Base-by-base conservation (phyloP, 2,113 vertebrate species). In the Mystacornis crossleyi region DNA sequence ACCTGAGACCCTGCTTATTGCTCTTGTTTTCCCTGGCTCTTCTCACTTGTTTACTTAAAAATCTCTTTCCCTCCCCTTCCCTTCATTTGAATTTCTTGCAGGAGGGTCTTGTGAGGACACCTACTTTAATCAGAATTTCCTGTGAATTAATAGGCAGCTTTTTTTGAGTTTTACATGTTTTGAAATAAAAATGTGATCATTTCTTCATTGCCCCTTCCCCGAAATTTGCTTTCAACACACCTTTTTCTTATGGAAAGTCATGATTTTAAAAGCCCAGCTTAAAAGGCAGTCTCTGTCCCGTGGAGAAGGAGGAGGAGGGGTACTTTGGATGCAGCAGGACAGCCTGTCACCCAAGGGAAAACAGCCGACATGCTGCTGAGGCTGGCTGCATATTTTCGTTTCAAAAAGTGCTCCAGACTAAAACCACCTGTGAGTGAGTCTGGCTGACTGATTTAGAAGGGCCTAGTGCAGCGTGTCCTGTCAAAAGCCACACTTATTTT, bases 11-110 rank as follows among this genome's bases (percentile, higher is more conserved):
- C 54, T 74, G 72, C 75, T 89, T 71, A 40, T 60, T 81, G 80
- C 93, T 95, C 86, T 92, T 95, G 89, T 96, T 96, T 97, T 97
- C 93, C 89, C 95, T 97, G 96, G 94, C 92, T 93, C 90, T 84
- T 86, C 78, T 89, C 50, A 66, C 80, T 96, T 95, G 86, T 97
- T 97, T 97, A 91, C 83, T 97, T 89, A 48, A 89, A 96, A 92
- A 79, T 86, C n/a, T 87, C 75, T 42, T 85, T 90, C 74, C 74
- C 72, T 75, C 66, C 53, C 13, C 48, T 86, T 84, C 69, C 54
- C 67, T 91, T 91, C 70, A 94, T 92, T 95, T 97, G 89, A 96
- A 93, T 94, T 96, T 97, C 83, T 93, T 81, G 67, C 86, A 47
- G 89, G 83, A 95, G 94, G 95, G 92, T 97, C 95, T 86, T 91